phyloP scores from a whole-genome alignment of 2,113 vertebrate species.

The Oncorhynchus clarkii region DNA sequence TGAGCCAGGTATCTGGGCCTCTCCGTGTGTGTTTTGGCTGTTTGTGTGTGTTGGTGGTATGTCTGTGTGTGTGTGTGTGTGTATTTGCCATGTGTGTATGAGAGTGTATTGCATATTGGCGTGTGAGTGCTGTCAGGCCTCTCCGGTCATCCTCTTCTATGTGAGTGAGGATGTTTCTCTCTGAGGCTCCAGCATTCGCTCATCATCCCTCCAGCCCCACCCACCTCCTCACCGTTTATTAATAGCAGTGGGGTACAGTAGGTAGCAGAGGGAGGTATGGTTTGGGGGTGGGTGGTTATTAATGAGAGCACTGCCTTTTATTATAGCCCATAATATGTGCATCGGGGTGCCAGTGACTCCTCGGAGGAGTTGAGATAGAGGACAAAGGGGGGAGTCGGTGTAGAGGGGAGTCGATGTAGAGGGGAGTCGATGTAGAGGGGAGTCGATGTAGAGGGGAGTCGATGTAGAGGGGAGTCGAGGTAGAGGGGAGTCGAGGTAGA shows the following conservation, averaged over 20 bases:
- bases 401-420: too few species aligned
- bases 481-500: too few species aligned
- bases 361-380: not conserved
- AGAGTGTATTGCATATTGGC: not conserved
- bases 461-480: too few species aligned
- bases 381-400: too few species aligned
- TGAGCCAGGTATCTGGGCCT: not conserved
- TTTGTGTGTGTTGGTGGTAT: not conserved
- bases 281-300: conserved; percentile 6
- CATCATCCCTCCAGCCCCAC: not conserved
- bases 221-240: not conserved
- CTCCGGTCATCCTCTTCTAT: not conserved
- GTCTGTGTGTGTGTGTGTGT: not conserved
- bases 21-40: not conserved
- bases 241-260: not conserved
- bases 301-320: not conserved
- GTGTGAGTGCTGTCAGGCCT: not conserved
- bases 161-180: not conserved
- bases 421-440: too few species aligned
- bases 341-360: not conserved
- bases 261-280: conserved; percentile 10
- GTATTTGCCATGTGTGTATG: not conserved
- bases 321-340: conserved; percentile 1
- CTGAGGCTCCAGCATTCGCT: too few species aligned
- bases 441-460: too few species aligned